Conservation (phyloP, 2,113 vertebrate genomes). For the Verasper variegatus region DNA sequence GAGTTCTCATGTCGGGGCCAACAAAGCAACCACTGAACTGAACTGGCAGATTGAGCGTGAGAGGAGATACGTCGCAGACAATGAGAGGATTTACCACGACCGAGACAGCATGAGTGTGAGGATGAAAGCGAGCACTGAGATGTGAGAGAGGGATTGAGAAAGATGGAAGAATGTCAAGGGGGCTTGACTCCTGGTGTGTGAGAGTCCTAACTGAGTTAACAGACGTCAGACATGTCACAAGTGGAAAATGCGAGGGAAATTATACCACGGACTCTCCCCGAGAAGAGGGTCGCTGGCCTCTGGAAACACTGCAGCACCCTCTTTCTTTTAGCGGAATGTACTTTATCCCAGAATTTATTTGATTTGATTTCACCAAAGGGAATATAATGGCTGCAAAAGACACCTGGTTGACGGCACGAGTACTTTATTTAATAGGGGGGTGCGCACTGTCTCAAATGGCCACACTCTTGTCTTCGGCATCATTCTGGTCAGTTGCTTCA, state of each 20-base stretch:
- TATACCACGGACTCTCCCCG: not conserved
- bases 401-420: no score
- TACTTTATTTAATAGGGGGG: no score
- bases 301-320: not conserved
- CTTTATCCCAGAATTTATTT: no score
- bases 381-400: not conserved
- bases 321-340: no score
- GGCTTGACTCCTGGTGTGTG: slow-evolving; percentile 35
- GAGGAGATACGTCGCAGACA: slow-evolving; percentile 35
- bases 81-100: slow-evolving; percentile 19
- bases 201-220: slow-evolving; percentile 61
- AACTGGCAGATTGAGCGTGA: slow-evolving; percentile 15
- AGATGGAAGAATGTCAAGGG: slow-evolving; percentile 38
- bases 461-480: no score
- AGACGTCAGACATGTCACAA: slow-evolving; percentile 21
- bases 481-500: no score
- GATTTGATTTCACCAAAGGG: not conserved
- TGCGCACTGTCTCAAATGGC: no score
- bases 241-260: not conserved
- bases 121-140: slow-evolving; percentile 34
- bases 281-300: not conserved
- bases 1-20: slow-evolving; percentile 27
- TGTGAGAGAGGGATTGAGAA: slow-evolving; percentile 17
- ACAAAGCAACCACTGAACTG: slow-evolving; percentile 36
- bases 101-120: slow-evolving; percentile 4